A percentile compares a stretch with the other conserved stretches of the same genome.
Conservation (phyloP, 2,113 vertebrate species). For the Dinomys branickii region DNA sequence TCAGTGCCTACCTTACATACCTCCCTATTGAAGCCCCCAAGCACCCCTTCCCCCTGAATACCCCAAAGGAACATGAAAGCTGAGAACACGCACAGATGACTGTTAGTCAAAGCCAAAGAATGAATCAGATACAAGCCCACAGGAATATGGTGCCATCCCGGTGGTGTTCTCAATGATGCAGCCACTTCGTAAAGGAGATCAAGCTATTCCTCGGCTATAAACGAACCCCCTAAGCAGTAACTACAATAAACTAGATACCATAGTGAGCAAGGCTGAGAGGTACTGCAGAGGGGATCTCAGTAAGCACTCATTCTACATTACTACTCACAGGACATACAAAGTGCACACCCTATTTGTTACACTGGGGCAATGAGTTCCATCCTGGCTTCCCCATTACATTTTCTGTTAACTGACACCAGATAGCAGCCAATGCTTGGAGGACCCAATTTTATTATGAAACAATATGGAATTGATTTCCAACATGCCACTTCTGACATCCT, state of each 20-base stretch:
- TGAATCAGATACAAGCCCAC: background rate
- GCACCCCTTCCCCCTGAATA: background rate
- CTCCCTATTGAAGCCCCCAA: background rate
- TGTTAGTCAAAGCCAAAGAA: slow-evolving; percentile 9
- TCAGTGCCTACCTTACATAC: background rate
- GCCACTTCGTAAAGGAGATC: background rate
- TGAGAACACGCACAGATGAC: background rate
- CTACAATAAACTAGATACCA: background rate
- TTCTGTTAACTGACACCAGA: background rate
- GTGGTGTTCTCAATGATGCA: background rate
- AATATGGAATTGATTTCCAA: slow-evolving; percentile 1
- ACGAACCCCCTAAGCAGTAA: background rate
- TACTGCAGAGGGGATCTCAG: slow-evolving; percentile 2
- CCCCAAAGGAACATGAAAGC: slow-evolving; percentile 28
- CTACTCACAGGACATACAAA: slow-evolving; percentile 18
- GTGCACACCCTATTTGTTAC: background rate
- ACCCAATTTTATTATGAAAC: slow-evolving; percentile 52
- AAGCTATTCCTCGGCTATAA: background rate
- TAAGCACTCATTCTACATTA: background rate
- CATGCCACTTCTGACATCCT: background rate
- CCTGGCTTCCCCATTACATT: background rate
- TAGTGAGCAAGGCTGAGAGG: background rate
- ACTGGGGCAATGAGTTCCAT: background rate
- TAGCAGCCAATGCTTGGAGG: background rate
- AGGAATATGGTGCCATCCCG: background rate